Evolutionary conservation across 2,113 vertebrate species (phyloP), one percentile per base, ranked within the genome.

Genomic region (Apteryx owenii): DNA sequence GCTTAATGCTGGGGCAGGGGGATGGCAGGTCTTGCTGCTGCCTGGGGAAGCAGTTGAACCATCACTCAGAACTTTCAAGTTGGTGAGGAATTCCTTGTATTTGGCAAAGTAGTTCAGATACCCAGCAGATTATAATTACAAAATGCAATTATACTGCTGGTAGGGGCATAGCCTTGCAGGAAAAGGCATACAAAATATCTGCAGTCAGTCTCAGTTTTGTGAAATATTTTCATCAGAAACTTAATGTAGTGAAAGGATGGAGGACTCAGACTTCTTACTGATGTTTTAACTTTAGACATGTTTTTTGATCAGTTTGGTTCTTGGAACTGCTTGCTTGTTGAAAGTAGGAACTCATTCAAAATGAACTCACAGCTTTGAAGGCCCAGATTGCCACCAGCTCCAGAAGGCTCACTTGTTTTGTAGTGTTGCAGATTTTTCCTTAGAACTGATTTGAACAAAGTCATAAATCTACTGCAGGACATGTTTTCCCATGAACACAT

Each of bases 321-420:
- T 92, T 0, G 0, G 40, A 48, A n/a, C 81, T 66, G 92, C 51
- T 75, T 68, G 14, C 64, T 80, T 22, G 2, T 87, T 85, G 53
- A 51, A 91, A 69, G 53, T 42, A 36, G 48, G 53, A 51, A 42
- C 29, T 40, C n/a, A 75, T 71, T 82, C 18, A 71, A 38, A 53
- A 89, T 68, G 56, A 89, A 68, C 42, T 93, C 73, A 79, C 48
- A 86, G 46, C 84, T 91, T 91, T 72, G 51, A 72, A 87, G 81
- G 65, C 80, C 48, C 51, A 84, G 88, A 75, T 79, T 94, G 85
- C 62, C 73, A 60, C 38, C 70, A 85, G 78, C 87, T 81, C 56
- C 61, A 95, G 86, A 78, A 87, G 77, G 6, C 31, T 89, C 81
- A 51, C 44, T 31, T 87, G 65, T 61, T 96, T 79, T 71, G 58